Evolutionary conservation across 2,113 vertebrate species (phyloP).

Genomic region (Nesogale talazaci): DNA sequence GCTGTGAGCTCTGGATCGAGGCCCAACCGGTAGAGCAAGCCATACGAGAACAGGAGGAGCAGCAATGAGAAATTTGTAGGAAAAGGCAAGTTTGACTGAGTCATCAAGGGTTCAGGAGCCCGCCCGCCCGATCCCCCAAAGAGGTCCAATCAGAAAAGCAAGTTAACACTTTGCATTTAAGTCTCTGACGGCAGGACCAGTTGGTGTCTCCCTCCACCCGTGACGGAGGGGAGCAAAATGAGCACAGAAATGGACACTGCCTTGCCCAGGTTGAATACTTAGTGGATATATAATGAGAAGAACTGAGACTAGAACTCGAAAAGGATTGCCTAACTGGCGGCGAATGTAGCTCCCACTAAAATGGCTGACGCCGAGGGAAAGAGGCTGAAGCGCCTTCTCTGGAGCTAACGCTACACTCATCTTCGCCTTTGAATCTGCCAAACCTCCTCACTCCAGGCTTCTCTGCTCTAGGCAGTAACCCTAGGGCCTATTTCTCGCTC

Average conservation of each 20-base stretch:
- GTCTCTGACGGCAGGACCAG: neutral
- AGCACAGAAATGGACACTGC: neutral
- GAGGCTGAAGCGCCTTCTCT: neutral
- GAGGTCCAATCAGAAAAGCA: too few species aligned
- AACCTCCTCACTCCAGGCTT: conserved; percentile 24
- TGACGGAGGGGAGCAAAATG: neutral
- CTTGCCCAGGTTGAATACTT: neutral
- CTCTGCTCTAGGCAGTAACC: conserved; percentile 60
- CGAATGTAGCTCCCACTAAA: conserved; percentile 9
- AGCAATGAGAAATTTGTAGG: neutral
- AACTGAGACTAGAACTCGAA: conserved; percentile 38
- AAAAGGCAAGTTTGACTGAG: conserved; percentile 15
- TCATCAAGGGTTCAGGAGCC: conserved; percentile 20
- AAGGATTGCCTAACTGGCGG: conserved; percentile 24
- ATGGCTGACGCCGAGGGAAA: neutral
- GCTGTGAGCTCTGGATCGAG: conserved; percentile 3
- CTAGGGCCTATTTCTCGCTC: conserved; percentile 65
- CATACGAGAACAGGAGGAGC: conserved; percentile 26
- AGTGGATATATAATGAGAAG: neutral
- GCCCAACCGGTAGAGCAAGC: neutral
- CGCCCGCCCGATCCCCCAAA: too few species aligned
- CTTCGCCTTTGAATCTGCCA: neutral
- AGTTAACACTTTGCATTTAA: neutral
- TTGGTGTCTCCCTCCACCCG: neutral
- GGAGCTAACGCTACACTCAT: neutral